These are phyloP conservation scores for Syngnathus scovelli DNA, from an alignment of 2,113 vertebrate genomes.

Conservation along the genomic window DNA sequence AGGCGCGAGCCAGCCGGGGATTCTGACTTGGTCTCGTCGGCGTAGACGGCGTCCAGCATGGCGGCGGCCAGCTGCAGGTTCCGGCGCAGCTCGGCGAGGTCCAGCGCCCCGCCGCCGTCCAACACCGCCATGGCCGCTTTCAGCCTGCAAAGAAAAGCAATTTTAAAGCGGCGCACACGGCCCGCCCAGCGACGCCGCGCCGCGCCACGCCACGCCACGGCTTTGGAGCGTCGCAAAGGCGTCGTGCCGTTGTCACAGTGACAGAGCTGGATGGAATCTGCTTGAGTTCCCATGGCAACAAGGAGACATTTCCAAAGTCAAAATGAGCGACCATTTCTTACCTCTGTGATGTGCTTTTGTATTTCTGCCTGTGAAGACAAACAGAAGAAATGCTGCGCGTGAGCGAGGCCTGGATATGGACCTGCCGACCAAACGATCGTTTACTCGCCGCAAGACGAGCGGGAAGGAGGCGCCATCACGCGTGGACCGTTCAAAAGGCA, in stretches of 20 bases:
- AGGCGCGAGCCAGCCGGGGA: no score
- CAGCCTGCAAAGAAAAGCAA: conserved; percentile 70
- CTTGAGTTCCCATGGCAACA: conserved; percentile 48
- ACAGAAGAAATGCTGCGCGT: neutral
- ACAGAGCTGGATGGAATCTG: conserved; percentile 31
- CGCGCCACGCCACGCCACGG: no score
- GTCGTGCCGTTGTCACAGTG: conserved; percentile 25
- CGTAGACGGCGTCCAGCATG: conserved; percentile 92
- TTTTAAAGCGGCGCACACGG: no score
- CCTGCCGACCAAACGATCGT: neutral
- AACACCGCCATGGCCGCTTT: conserved; percentile 91
- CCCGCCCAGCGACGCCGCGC: no score
- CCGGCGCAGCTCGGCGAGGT: conserved; percentile 86
- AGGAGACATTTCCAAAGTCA: conserved; percentile 39
- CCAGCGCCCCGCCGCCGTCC: conserved; percentile 83
- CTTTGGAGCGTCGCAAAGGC: neutral
- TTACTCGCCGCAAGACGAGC: no score
- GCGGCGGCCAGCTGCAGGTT: conserved; percentile 94
- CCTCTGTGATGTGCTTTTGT: conserved; percentile 74
- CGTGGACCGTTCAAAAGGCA: no score
- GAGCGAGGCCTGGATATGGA: neutral
- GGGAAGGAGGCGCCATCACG: no score
- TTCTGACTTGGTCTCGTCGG: conserved; percentile 89
- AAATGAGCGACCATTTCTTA: conserved; percentile 38
- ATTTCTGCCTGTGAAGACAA: conserved; percentile 74